These are phyloP conservation scores for Brienomyrus longianalis DNA, from an alignment of 2,113 vertebrate species.

Conservation along the genomic window DNA sequence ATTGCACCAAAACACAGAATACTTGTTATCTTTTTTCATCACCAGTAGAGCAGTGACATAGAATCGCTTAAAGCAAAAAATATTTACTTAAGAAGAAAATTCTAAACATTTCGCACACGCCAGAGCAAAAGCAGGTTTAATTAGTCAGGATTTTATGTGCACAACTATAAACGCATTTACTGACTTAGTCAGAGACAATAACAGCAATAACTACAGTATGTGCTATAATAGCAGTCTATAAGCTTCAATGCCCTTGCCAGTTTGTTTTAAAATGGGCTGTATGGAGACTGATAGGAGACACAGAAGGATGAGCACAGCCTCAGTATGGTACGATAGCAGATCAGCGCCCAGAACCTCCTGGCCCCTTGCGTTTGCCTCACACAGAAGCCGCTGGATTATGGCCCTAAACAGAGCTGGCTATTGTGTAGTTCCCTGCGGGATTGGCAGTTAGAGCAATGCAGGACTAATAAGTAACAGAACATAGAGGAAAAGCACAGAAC, in stretches of 20 bases:
- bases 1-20: not conserved
- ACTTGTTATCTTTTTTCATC: not conserved
- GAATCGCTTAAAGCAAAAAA: not conserved
- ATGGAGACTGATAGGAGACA: not conserved
- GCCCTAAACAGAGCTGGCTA: constrained; percentile 53
- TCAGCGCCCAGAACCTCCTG: constrained; percentile 29
- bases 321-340: not conserved
- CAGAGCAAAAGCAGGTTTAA: not conserved
- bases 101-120: not conserved
- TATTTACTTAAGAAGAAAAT: not conserved
- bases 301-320: not conserved
- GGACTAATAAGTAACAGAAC: constrained; percentile 46
- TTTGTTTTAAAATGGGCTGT: not conserved
- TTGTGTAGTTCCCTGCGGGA: constrained; percentile 49
- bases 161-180: not conserved
- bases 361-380: constrained; percentile 52
- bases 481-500: constrained; percentile 36
- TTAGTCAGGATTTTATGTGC: not conserved
- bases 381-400: constrained; percentile 48
- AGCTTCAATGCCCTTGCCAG: not conserved
- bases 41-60: not conserved
- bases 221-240: not conserved
- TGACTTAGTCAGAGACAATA: not conserved
- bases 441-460: constrained; percentile 47
- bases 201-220: not conserved